These are phyloP conservation scores for Steinernema scapterisci DNA, from an alignment of 2,888 invertebrate species.

Conservation along the genomic window DNA sequence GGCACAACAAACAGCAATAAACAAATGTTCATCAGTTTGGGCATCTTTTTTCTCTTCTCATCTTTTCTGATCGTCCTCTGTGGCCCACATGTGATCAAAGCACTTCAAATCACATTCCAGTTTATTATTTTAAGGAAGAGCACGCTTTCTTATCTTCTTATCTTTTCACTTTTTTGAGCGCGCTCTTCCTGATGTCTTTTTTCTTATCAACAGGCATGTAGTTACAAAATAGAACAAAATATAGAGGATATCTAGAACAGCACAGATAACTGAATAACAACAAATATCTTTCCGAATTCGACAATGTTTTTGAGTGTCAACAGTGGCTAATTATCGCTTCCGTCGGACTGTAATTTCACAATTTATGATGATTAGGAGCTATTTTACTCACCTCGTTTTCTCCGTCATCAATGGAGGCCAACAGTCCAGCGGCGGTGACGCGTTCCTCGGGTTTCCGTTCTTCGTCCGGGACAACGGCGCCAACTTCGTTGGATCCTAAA, in stretches of 20 bases:
- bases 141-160: not conserved
- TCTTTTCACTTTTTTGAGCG: constrained; percentile 6
- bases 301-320: not conserved
- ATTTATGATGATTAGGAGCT: not conserved
- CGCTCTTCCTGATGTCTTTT: not conserved
- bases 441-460: constrained; percentile 42
- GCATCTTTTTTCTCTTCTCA: constrained; percentile 3
- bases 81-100: constrained; percentile 4
- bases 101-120: not conserved
- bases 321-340: not conserved
- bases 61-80: not conserved
- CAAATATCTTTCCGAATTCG: not conserved
- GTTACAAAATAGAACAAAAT: not conserved
- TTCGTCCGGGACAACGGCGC: constrained; percentile 38
- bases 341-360: not conserved
- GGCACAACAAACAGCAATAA: not conserved
- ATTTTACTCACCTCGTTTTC: constrained; percentile 32
- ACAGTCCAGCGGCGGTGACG: constrained; percentile 41
- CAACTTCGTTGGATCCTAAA: constrained; percentile 26
- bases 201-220: not conserved
- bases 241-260: not conserved
- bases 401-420: constrained; percentile 39
- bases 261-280: not conserved
- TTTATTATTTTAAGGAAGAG: constrained; percentile 14
- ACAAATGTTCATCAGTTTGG: not conserved